phyloP scores from a whole-genome alignment of 2,113 vertebrate species.

The Hippocampus abdominalis region DNA sequence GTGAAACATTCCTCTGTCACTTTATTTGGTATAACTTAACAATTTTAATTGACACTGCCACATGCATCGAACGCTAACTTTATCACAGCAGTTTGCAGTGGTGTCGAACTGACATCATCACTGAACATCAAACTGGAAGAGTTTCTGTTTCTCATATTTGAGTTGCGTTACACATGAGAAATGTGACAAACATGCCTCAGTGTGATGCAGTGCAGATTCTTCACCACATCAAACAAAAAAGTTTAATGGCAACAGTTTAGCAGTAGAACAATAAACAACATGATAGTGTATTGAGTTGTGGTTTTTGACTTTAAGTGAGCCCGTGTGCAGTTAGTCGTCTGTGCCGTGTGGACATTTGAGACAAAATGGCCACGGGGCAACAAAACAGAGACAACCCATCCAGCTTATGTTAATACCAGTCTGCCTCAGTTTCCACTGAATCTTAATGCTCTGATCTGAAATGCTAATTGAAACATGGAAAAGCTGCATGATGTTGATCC shows the following conservation, averaged over 20 bases:
- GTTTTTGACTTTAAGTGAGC: conserved; percentile 38
- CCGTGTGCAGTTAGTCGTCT: conserved; percentile 38
- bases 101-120: background rate
- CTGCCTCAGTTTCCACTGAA: conserved; percentile 58
- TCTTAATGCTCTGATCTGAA: conserved; percentile 67
- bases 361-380: conserved; percentile 55
- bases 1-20: background rate
- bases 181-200: background rate
- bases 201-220: background rate
- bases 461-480: conserved; percentile 61
- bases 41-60: background rate
- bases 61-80: background rate
- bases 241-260: background rate
- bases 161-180: background rate
- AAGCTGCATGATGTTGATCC: conserved; percentile 27
- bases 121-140: background rate
- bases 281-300: background rate
- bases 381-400: conserved; percentile 59
- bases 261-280: background rate
- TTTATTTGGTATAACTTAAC: background rate
- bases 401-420: conserved; percentile 71
- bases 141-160: background rate
- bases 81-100: background rate
- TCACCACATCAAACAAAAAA: background rate
- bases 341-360: conserved; percentile 58